A percentile compares a stretch with the other conserved stretches of the same genome.
These are phyloP conservation scores for Hiodon tergisus DNA, from an alignment of 2,113 vertebrate species.

Conservation along the genomic window DNA sequence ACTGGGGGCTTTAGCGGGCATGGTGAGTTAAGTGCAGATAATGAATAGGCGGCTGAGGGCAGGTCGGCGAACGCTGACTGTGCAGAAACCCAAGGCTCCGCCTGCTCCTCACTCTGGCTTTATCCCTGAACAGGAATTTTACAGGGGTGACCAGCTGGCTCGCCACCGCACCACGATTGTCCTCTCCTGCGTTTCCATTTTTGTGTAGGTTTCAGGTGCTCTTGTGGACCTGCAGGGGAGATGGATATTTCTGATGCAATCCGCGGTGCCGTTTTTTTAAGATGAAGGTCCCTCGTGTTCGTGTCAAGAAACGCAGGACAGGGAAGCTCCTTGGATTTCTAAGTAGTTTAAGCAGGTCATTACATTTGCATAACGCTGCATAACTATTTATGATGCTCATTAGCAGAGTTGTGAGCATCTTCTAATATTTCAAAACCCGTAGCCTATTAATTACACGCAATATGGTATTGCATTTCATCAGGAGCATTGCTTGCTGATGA, in stretches of 20 bases:
- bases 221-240: background rate
- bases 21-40: no score
- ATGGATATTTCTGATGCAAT: background rate
- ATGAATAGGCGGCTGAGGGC: background rate
- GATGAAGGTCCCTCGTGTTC: background rate
- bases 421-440: conserved; percentile 19
- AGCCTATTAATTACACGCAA: conserved; percentile 20
- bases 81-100: background rate
- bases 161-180: background rate
- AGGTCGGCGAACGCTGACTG: background rate
- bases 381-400: conserved; percentile 29
- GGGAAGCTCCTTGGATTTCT: conserved; percentile 7
- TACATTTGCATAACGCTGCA: conserved; percentile 24
- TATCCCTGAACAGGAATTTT: background rate
- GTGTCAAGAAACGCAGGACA: background rate
- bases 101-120: background rate
- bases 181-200: background rate
- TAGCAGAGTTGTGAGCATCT: conserved; percentile 20
- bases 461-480: conserved; percentile 20
- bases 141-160: background rate
- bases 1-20: no score
- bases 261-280: background rate
- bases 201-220: background rate
- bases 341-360: conserved; percentile 9
- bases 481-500: conserved; percentile 18